Conservation (phyloP, 2,113 vertebrate genomes). For the Oncorhynchus tshawytscha region DNA sequence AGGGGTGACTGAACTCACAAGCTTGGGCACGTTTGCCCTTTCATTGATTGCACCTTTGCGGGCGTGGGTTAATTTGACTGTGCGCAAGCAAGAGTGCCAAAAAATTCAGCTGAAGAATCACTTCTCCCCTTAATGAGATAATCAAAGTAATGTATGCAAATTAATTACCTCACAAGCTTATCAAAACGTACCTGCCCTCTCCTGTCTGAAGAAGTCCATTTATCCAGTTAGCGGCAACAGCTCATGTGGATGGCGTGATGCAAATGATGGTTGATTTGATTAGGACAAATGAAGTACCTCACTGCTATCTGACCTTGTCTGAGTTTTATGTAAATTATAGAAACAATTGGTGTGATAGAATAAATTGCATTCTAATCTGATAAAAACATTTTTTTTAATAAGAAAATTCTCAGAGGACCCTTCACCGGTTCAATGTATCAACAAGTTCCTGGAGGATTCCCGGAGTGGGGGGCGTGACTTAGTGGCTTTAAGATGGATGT, state of each 20-base stretch:
- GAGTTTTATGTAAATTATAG: conserved; percentile 99
- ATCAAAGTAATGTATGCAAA: conserved; percentile 99
- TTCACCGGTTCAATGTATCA: no score
- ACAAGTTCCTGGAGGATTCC: no score
- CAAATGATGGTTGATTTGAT: conserved; percentile 99
- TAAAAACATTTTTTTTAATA: not conserved
- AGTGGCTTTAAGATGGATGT: no score
- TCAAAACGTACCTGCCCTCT: conserved; percentile 96
- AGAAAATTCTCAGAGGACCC: no score
- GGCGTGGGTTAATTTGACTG: conserved; percentile 66
- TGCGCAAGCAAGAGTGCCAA: conserved; percentile 56
- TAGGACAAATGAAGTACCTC: conserved; percentile 94
- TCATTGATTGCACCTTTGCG: conserved; percentile 73
- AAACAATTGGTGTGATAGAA: conserved; percentile 62
- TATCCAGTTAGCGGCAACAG: conserved; percentile 99
- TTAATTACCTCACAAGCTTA: conserved; percentile 97
- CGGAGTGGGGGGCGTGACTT: no score
- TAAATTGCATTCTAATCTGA: conserved; percentile 60
- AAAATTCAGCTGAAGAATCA: conserved; percentile 88
- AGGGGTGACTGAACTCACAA: conserved; percentile 57
- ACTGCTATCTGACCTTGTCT: conserved; percentile 99
- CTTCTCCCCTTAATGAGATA: conserved; percentile 95
- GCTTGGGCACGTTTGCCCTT: conserved; percentile 68
- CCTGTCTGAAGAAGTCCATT: conserved; percentile 99
- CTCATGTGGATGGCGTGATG: conserved; percentile 96